phyloP scores from a whole-genome alignment of 2,797 vertebrate genomes.

The Prunella strophiata region DNA sequence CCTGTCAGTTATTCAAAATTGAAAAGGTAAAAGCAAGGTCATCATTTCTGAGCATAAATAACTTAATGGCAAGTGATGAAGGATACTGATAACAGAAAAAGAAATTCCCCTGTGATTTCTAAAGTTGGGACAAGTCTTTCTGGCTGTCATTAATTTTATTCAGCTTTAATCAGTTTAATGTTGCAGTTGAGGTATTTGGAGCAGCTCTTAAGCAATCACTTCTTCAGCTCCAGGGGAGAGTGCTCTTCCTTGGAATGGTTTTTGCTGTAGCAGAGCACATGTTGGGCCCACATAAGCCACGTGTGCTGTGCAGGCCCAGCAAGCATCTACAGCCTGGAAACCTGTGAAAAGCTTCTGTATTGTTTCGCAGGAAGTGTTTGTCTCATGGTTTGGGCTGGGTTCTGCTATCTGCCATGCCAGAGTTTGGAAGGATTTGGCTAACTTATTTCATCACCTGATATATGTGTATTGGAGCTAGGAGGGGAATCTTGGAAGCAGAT shows the following conservation, averaged over 20 bases:
- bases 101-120: background rate
- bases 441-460: background rate
- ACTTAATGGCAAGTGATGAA: background rate
- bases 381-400: background rate
- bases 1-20: constrained; percentile 1
- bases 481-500: background rate
- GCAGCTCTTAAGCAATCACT: background rate
- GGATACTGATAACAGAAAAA: background rate
- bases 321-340: background rate
- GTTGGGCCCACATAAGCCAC: background rate
- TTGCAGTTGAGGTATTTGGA: background rate
- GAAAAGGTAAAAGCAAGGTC: constrained; percentile 51
- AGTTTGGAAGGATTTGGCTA: background rate
- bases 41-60: background rate
- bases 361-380: background rate
- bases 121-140: background rate
- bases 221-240: background rate
- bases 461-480: background rate
- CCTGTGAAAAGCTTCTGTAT: background rate
- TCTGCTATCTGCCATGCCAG: background rate
- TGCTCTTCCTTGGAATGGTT: background rate
- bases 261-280: background rate
- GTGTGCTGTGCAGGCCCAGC: background rate
- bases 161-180: background rate
- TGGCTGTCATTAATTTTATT: background rate